A percentile compares a stretch with the other conserved stretches of the same genome.
These are phyloP conservation scores for Noctua fimbriata DNA, from an alignment of 2,888 invertebrate species.

Conservation along the genomic window DNA sequence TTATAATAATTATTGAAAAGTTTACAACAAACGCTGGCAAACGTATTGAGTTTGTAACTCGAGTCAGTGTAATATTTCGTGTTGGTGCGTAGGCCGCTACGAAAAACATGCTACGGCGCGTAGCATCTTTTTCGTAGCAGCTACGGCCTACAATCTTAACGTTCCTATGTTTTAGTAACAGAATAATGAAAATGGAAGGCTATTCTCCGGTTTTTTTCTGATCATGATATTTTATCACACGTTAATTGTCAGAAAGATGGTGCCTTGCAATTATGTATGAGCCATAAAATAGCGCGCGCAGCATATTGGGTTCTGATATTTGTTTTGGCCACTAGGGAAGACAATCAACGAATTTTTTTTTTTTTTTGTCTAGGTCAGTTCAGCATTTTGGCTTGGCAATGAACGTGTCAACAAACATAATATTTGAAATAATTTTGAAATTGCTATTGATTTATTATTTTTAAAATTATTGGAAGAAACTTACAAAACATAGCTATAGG, in stretches of 20 bases:
- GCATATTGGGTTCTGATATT: no score
- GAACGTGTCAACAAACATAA: neutral
- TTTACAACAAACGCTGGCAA: neutral
- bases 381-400: no score
- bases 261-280: no score
- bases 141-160: neutral
- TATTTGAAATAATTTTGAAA: neutral
- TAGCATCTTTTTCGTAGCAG: neutral
- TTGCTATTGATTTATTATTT: neutral
- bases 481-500: conserved; percentile 78
- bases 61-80: neutral
- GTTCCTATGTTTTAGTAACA: neutral
- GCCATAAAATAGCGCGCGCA: no score
- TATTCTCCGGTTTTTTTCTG: neutral
- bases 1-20: neutral
- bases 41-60: neutral
- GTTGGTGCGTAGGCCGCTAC: neutral
- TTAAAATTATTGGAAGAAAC: conserved; percentile 60
- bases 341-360: no score
- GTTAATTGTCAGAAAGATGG: no score
- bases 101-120: neutral
- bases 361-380: no score
- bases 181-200: neutral
- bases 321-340: no score
- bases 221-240: neutral